These are phyloP conservation scores for Armadillidium nasatum DNA, from an alignment of 1,140 invertebrate genomes.

Conservation along the genomic window DNA sequence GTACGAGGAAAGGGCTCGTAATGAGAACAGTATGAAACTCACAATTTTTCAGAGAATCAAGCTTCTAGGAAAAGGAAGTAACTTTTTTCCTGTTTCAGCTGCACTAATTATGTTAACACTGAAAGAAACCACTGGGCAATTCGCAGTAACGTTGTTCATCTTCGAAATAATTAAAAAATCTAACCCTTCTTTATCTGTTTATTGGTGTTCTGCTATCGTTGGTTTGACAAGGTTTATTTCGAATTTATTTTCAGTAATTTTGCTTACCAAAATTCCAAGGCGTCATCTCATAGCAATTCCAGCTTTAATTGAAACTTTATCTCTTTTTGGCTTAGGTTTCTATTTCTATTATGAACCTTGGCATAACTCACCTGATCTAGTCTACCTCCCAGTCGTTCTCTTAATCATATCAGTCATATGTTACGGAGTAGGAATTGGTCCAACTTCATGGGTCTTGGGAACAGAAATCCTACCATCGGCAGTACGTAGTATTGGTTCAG, in stretches of 20 bases:
- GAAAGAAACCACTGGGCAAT: conserved; percentile 34
- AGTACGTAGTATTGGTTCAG: not conserved
- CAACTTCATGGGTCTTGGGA: conserved; percentile 21
- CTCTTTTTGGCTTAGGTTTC: conserved; percentile 17
- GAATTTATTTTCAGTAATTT: conserved; percentile 17
- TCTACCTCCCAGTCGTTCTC: conserved; percentile 21
- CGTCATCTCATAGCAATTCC: not conserved
- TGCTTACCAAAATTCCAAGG: conserved; percentile 19
- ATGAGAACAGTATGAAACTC: not conserved
- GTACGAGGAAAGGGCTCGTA: conserved; percentile 6
- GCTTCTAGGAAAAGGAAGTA: not conserved
- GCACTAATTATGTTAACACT: conserved; percentile 20
- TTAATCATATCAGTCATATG: conserved; percentile 26
- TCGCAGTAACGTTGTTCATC: conserved; percentile 21
- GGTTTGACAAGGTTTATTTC: conserved; percentile 13
- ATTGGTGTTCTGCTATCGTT: conserved; percentile 23
- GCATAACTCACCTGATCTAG: not conserved
- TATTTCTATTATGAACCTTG: conserved; percentile 18
- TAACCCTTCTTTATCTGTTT: not conserved
- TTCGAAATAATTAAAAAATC: not conserved
- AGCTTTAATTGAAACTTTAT: conserved; percentile 2
- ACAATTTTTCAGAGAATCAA: not conserved
- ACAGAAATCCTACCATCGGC: conserved; percentile 19
- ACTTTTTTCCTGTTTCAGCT: conserved; percentile 23
- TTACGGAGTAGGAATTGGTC: conserved; percentile 32